Evolutionary conservation across 2,888 invertebrate genomes (phyloP).

Genomic region (Prenolepis imparis): DNA sequence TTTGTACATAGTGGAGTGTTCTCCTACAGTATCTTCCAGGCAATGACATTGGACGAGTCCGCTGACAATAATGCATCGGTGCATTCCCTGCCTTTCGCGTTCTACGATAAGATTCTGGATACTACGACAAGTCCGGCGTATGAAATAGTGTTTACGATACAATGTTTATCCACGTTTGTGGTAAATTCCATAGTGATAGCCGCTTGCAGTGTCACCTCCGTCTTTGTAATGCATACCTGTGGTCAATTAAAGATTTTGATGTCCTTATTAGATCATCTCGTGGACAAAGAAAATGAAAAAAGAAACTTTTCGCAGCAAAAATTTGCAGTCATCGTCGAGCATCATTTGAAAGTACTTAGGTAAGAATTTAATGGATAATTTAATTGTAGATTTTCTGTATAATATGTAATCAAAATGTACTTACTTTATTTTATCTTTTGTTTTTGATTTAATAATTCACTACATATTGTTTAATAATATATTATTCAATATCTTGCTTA

Average conservation of each 20-base stretch:
- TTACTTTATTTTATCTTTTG: neutral
- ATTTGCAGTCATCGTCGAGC: slow-evolving; percentile 61
- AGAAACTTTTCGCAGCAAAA: neutral
- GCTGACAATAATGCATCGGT: slow-evolving; percentile 61
- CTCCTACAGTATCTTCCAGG: slow-evolving; percentile 68
- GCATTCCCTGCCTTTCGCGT: slow-evolving; percentile 64
- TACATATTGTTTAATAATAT: slow-evolving; percentile 10
- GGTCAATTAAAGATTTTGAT: slow-evolving; percentile 70
- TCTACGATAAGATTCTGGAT: slow-evolving; percentile 69
- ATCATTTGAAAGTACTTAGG: slow-evolving; percentile 69
- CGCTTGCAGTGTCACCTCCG: slow-evolving; percentile 61
- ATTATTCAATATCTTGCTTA: no score
- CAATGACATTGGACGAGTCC: slow-evolving; percentile 61
- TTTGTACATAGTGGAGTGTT: slow-evolving; percentile 70
- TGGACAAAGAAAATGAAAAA: slow-evolving; percentile 52
- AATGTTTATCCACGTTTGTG: slow-evolving; percentile 65
- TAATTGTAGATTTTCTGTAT: neutral
- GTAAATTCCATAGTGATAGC: slow-evolving; percentile 59
- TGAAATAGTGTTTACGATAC: slow-evolving; percentile 66
- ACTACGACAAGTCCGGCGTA: slow-evolving; percentile 59
- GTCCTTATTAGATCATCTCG: slow-evolving; percentile 58
- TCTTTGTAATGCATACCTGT: slow-evolving; percentile 67
- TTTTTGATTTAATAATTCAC: neutral
- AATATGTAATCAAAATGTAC: neutral
- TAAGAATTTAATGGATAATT: slow-evolving; percentile 24